These are phyloP conservation scores for Sphenopsis melanotis DNA, from an alignment of 2,797 vertebrate species.

Conservation along the genomic window DNA sequence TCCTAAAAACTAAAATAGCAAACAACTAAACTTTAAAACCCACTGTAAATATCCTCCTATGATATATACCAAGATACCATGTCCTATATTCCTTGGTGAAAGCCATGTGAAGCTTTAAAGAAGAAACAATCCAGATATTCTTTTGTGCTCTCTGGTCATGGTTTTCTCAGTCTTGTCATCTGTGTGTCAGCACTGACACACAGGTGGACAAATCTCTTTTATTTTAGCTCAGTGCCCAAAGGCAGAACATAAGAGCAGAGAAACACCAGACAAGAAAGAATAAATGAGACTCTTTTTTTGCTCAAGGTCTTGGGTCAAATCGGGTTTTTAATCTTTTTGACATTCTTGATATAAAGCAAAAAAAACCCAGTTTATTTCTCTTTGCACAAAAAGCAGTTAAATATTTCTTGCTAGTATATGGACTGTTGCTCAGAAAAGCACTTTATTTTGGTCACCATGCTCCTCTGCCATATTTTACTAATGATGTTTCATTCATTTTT, in stretches of 20 bases:
- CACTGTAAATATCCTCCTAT: background rate
- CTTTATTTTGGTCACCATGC: background rate
- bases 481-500: background rate
- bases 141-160: background rate
- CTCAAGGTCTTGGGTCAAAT: conserved; percentile 37
- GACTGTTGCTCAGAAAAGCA: background rate
- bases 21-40: background rate
- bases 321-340: conserved; percentile 45
- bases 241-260: background rate
- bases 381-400: background rate
- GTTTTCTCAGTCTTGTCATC: background rate
- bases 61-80: background rate
- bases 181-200: background rate
- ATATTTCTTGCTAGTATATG: background rate
- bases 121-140: background rate
- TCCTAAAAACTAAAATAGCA: background rate
- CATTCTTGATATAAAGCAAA: background rate
- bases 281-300: conserved; percentile 11
- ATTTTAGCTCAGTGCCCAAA: conserved; percentile 8
- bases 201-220: background rate
- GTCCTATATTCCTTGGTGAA: background rate
- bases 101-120: background rate
- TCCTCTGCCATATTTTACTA: background rate
- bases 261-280: background rate
- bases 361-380: background rate